Conservation (phyloP, 2,888 invertebrate species). For the Cremastinae sp. region DNA sequence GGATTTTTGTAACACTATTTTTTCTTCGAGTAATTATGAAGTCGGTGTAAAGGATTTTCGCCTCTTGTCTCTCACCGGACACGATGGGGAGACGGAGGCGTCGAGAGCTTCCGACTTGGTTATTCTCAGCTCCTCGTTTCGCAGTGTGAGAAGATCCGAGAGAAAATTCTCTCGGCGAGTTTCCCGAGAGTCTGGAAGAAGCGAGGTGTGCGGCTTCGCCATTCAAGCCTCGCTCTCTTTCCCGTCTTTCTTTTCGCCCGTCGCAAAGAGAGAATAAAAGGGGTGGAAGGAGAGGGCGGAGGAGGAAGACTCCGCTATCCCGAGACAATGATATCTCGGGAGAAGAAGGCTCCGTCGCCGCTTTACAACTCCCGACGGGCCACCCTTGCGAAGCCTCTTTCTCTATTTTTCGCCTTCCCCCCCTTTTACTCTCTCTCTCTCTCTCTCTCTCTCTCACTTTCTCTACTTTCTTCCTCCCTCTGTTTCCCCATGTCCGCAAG, state of each 20-base stretch:
- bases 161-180: conserved; percentile 58
- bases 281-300: background rate
- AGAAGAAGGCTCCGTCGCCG: conserved; percentile 69
- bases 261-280: background rate
- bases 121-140: conserved; percentile 46
- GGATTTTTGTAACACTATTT: conserved; percentile 16
- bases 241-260: conserved; percentile 41
- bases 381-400: conserved; percentile 23
- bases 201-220: conserved; percentile 67
- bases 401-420: conserved; percentile 22
- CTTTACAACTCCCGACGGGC: conserved; percentile 79
- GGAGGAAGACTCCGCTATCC: conserved; percentile 60
- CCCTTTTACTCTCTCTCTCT: conserved; percentile 50
- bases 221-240: conserved; percentile 71
- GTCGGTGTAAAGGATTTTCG: conserved; percentile 35
- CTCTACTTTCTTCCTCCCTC: conserved; percentile 52
- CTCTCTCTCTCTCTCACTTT: conserved; percentile 39
- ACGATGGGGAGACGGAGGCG: conserved; percentile 44
- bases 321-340: conserved; percentile 79
- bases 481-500: conserved; percentile 20
- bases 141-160: conserved; percentile 56
- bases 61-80: conserved; percentile 42
- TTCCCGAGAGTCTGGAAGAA: conserved; percentile 45
- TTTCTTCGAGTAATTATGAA: conserved; percentile 21
- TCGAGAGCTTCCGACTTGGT: conserved; percentile 53